Conservation (phyloP, 1,140 invertebrate genomes). For the Atta cephalotes region DNA sequence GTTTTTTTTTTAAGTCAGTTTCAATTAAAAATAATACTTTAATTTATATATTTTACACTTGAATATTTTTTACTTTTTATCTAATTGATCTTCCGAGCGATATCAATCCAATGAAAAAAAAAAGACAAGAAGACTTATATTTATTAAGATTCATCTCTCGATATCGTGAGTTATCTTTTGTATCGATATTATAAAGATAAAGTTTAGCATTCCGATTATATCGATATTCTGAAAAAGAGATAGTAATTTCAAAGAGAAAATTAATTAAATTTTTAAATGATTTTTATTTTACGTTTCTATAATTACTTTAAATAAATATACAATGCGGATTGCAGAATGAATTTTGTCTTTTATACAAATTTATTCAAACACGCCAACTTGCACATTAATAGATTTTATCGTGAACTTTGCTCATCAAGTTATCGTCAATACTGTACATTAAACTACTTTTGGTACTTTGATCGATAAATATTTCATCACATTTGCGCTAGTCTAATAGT, state of each 20-base stretch:
- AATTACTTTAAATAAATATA: conserved; percentile 4
- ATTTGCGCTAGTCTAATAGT: neutral
- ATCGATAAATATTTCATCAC: conserved; percentile 15
- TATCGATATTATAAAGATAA: conserved; percentile 4
- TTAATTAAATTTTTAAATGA: neutral
- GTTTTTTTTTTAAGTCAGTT: neutral
- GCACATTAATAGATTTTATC: neutral
- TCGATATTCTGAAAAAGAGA: neutral
- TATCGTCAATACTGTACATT: neutral
- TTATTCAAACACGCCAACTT: neutral
- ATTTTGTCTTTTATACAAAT: neutral
- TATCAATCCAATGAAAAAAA: conserved; percentile 33
- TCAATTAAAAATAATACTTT: neutral
- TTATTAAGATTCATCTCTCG: conserved; percentile 3
- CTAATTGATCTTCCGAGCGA: conserved; percentile 2
- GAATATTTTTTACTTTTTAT: conserved; percentile 42
- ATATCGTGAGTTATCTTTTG: conserved; percentile 22
- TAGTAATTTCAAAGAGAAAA: neutral
- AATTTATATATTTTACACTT: neutral
- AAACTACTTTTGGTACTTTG: conserved; percentile 1
- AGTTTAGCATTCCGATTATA: neutral
- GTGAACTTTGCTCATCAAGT: conserved; percentile 33
- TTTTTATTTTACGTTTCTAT: neutral
- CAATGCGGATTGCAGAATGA: neutral
- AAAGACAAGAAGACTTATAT: neutral